These are phyloP conservation scores for Characodon lateralis DNA, from an alignment of 2,797 vertebrate genomes.

Conservation along the genomic window DNA sequence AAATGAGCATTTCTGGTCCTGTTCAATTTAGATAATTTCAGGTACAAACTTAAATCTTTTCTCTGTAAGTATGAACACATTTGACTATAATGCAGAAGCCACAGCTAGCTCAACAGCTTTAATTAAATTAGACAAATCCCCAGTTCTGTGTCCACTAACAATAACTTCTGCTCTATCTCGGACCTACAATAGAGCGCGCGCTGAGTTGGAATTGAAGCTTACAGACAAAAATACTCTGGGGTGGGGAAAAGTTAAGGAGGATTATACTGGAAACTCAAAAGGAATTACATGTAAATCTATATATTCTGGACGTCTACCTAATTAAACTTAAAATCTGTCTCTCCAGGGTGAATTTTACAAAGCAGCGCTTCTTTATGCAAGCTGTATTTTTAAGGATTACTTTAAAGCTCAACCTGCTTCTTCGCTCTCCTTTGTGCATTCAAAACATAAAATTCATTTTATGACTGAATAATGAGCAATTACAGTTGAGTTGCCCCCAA, in stretches of 20 bases:
- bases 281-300: conserved; percentile 67
- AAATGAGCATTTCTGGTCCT: conserved; percentile 6
- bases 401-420: conserved; percentile 46
- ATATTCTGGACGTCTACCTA: conserved; percentile 64
- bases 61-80: conserved; percentile 13
- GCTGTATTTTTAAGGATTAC: conserved; percentile 54
- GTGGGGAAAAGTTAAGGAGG: conserved; percentile 62
- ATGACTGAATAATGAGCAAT: conserved; percentile 32
- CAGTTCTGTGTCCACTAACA: conserved; percentile 66
- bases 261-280: conserved; percentile 64
- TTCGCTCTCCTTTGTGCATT: conserved; percentile 45
- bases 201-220: conserved; percentile 57
- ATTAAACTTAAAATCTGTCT: conserved; percentile 63
- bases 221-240: conserved; percentile 53
- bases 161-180: conserved; percentile 59
- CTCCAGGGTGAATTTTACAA: conserved; percentile 34
- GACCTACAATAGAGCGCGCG: conserved; percentile 49
- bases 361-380: conserved; percentile 41
- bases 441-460: conserved; percentile 50
- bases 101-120: conserved; percentile 35
- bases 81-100: conserved; percentile 30
- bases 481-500: conserved; percentile 15
- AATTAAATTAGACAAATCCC: conserved; percentile 69
- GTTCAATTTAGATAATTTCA: conserved; percentile 21
- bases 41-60: conserved; percentile 25